Evolutionary conservation across 2,797 vertebrate species (phyloP).

Genomic region (Channallabes apus): DNA sequence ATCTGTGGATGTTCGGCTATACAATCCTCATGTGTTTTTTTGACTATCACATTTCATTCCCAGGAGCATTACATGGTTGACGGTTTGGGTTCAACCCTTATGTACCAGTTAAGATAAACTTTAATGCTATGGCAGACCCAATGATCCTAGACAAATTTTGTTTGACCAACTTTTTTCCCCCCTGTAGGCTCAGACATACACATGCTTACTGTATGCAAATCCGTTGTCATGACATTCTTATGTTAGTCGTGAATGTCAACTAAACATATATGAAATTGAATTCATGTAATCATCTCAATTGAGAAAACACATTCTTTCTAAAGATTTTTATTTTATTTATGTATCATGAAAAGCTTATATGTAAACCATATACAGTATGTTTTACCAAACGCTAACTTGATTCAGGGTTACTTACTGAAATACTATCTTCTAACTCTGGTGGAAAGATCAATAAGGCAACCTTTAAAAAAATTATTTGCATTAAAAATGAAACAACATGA

Average conservation of each 20-base stretch:
- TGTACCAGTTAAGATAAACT: not conserved
- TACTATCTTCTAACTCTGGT: not conserved
- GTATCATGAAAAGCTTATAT: not conserved
- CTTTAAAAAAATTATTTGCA: not conserved
- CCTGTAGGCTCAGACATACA: not conserved
- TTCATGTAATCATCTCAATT: not conserved
- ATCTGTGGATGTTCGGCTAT: not conserved
- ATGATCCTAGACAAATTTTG: too few species aligned
- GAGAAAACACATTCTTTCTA: not conserved
- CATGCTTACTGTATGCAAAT: not conserved
- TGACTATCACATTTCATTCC: not conserved
- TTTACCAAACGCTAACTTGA: not conserved
- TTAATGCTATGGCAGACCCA: not conserved
- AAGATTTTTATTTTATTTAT: not conserved
- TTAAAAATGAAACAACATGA: not conserved
- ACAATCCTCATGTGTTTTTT: not conserved
- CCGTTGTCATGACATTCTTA: not conserved
- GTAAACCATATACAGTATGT: too few species aligned
- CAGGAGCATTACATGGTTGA: not conserved
- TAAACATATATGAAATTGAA: not conserved
- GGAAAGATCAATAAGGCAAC: constrained; percentile 1
- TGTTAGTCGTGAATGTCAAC: not conserved
- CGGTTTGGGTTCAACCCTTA: too few species aligned
- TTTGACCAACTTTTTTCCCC: too few species aligned
- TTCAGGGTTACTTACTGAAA: not conserved